phyloP scores from a whole-genome alignment of 1,140 invertebrate species.

The Ceratina japonica region DNA sequence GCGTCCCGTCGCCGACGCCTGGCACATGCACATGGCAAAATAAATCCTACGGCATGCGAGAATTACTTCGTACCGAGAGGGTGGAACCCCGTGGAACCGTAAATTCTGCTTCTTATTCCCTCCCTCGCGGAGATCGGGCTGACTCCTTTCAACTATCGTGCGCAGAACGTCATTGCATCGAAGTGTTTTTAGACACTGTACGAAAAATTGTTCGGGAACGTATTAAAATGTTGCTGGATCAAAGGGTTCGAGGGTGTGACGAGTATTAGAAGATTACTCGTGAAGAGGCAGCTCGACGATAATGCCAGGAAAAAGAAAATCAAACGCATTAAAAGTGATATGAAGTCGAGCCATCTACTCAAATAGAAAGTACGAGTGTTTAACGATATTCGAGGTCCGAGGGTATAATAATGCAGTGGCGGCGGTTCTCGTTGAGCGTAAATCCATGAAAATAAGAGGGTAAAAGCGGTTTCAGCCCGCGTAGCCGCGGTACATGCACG shows the following conservation, averaged over 20 bases:
- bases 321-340: neutral
- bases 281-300: too few species aligned
- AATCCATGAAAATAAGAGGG: conserved; percentile 41
- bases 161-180: too few species aligned
- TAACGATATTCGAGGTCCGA: neutral
- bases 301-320: neutral
- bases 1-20: conserved; percentile 57
- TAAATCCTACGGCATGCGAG: conserved; percentile 51
- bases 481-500: conserved; percentile 7
- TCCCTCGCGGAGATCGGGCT: too few species aligned
- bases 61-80: conserved; percentile 27
- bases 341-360: neutral
- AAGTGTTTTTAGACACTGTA: too few species aligned
- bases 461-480: neutral
- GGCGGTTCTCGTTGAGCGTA: conserved; percentile 11
- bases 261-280: too few species aligned
- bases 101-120: too few species aligned
- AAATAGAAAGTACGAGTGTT: neutral
- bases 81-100: too few species aligned
- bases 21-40: conserved; percentile 31
- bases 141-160: too few species aligned
- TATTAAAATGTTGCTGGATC: too few species aligned
- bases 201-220: too few species aligned
- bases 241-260: too few species aligned
- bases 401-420: conserved; percentile 8